phyloP scores from a whole-genome alignment of 2,797 vertebrate species.

The Trichosurus vulpecula region DNA sequence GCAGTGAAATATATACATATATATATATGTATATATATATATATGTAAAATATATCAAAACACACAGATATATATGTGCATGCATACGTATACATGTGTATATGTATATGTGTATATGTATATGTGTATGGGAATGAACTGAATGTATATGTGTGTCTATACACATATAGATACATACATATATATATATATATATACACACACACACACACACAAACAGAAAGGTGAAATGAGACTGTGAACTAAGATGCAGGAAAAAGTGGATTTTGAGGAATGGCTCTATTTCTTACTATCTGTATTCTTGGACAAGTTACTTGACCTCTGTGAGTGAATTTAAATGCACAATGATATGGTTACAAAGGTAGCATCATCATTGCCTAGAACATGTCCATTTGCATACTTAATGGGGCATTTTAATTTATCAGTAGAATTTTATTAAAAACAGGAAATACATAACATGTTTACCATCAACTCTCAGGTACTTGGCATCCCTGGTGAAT shows the following conservation, averaged over 20 bases:
- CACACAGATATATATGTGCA: too few species aligned
- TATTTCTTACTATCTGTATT: background rate
- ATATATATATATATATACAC: background rate
- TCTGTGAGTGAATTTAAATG: background rate
- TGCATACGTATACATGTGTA: too few species aligned
- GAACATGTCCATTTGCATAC: background rate
- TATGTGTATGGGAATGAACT: background rate
- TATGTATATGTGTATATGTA: too few species aligned
- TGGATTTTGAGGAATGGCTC: background rate
- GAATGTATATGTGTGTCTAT: background rate
- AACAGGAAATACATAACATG: background rate
- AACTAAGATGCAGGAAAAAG: background rate
- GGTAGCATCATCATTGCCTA: background rate
- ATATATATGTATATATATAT: too few species aligned
- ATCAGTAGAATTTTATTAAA: background rate
- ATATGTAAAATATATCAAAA: too few species aligned
- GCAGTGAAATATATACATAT: background rate
- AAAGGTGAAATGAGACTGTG: background rate
- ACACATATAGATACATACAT: background rate
- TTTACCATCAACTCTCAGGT: background rate
- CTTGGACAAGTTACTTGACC: background rate
- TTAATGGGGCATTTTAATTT: background rate
- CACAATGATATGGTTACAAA: background rate
- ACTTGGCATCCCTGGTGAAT: background rate
- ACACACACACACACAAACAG: accelerated